Evolutionary conservation across 2,888 invertebrate genomes (phyloP), one percentile per base, ranked within the genome.

Genomic region (Harpagoxenus sublaevis): DNA sequence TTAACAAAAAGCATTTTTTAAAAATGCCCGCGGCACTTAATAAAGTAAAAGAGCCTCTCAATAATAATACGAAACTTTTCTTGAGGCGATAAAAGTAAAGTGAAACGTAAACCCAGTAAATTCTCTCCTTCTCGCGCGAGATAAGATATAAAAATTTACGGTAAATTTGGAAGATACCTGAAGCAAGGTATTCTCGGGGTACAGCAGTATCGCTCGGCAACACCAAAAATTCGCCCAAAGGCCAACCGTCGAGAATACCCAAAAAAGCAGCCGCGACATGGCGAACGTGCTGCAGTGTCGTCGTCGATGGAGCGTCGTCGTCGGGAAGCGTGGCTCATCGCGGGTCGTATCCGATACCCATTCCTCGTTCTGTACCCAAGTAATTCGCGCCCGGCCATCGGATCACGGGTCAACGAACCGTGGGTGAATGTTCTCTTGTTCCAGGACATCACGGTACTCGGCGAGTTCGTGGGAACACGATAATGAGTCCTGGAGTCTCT

Each of bases 341-440:
- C 45, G 45, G 45, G 2, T 3, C n/a, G 23, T 31, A 68, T 31
- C 48, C 48, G 35, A 23, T 66, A 28, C 5, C 63, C 77, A 28
- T 42, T 51, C 45, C 90, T 86, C 88, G 88, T 90, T 90, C 90
- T 91, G 90, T 91, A 86, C 89, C 84, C 87, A 87, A 90, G 88
- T 90, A 93, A 92, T 92, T 91, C 88, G 87, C 89, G 88, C 85
- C 88, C 88, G 85, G 89, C 89, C 92, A 92, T 92, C 91, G 89
- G 91, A 89, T 92, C 90, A 84, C 88, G 90, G 93, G 92, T 92
- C 92, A 92, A 91, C 90, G 92, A 92, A 91, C 90, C 75, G 75
- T 45, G 63, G 2, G 53, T 73, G 85, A 84, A 79, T 45, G 73
- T 65, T 28, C 85, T 31, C 83, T 70, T 63, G 60, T 75, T 79